phyloP scores from a whole-genome alignment of 1,140 invertebrate species.

The Nephila pilipes region DNA sequence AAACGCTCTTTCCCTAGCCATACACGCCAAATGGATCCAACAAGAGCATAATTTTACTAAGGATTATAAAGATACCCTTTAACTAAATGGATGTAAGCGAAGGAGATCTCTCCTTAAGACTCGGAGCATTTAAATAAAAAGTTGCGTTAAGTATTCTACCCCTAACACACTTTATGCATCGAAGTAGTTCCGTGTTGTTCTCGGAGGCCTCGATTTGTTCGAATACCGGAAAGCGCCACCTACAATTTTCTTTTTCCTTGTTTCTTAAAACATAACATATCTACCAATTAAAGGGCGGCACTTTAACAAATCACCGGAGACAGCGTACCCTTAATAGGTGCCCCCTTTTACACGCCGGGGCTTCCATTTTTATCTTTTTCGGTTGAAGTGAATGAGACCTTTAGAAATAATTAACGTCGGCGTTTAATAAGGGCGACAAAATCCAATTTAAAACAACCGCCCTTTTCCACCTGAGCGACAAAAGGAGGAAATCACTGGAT shows the following conservation, averaged over 20 bases:
- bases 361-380: neutral
- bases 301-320: constrained; percentile 29
- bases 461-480: constrained; percentile 4
- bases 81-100: neutral
- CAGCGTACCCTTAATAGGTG: no score
- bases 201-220: neutral
- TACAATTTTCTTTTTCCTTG: constrained; percentile 20
- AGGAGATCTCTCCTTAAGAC: neutral
- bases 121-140: constrained; percentile 1
- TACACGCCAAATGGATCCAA: neutral
- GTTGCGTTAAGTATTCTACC: neutral
- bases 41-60: neutral
- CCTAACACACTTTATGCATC: no score
- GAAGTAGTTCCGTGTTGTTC: no score
- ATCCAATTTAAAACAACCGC: constrained; percentile 23
- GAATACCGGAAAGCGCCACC: constrained; percentile 1
- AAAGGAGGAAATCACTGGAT: constrained; percentile 23
- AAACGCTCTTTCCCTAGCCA: neutral
- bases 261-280: neutral
- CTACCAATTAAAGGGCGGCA: neutral
- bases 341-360: neutral
- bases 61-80: constrained; percentile 12
- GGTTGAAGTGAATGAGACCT: neutral
- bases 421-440: neutral
- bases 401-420: constrained; percentile 26